Conservation (phyloP, 2,797 vertebrate genomes). For the Garrulus glandarius region DNA sequence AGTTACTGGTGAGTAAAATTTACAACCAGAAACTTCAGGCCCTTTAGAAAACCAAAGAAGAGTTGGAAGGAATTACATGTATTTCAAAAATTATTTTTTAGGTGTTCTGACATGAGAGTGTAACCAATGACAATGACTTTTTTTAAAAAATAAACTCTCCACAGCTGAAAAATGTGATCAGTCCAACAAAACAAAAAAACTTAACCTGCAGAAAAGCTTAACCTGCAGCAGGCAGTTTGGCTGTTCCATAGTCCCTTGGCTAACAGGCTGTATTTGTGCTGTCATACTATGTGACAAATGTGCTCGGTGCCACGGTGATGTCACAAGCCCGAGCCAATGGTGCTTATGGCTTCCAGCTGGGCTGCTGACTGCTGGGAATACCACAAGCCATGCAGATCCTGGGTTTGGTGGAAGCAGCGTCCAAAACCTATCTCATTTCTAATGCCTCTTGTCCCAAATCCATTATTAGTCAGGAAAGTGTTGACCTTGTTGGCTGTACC, state of each 20-base stretch:
- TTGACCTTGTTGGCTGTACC: not conserved
- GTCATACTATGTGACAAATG: conserved; percentile 19
- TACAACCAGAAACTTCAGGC: not conserved
- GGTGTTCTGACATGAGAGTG: not conserved
- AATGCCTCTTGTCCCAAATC: not conserved
- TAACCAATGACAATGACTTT: not conserved
- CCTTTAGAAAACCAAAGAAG: not conserved
- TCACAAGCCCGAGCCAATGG: conserved; percentile 11
- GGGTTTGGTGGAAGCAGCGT: not conserved
- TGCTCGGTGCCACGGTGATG: conserved; percentile 21
- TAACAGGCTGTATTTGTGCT: conserved; percentile 13
- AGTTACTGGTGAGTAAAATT: not conserved
- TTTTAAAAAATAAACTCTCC: not conserved
- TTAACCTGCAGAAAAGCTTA: not conserved
- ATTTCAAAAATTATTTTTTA: not conserved
- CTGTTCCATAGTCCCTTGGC: not conserved
- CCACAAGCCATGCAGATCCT: not conserved
- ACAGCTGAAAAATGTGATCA: not conserved
- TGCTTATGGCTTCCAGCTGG: conserved; percentile 69
- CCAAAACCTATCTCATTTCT: not conserved
- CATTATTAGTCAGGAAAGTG: not conserved
- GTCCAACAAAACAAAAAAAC: not conserved
- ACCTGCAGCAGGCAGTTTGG: not conserved
- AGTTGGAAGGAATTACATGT: not conserved
- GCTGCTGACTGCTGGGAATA: conserved; percentile 24